Evolutionary conservation across 2,797 vertebrate species (phyloP).

Genomic region (Chelidonichthys spinosus): DNA sequence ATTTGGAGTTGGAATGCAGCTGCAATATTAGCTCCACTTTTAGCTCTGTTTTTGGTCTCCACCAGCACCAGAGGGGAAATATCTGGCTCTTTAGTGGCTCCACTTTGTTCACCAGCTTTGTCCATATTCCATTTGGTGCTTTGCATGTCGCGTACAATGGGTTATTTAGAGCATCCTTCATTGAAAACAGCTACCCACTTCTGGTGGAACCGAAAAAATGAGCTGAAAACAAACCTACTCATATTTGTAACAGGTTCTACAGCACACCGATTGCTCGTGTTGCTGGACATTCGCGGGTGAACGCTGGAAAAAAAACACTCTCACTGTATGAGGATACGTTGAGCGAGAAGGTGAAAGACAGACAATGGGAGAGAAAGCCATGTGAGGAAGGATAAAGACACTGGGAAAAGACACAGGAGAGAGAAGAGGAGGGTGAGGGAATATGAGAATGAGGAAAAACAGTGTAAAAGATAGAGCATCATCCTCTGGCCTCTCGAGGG

Average conservation of each 20-base stretch:
- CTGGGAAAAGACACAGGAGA: slow-evolving; percentile 1
- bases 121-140: not conserved
- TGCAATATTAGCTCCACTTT: not conserved
- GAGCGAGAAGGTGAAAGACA: not conserved
- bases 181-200: not conserved
- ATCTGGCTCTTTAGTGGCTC: not conserved
- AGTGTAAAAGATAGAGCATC: slow-evolving; percentile 27
- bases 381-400: slow-evolving; percentile 11
- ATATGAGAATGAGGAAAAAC: slow-evolving; percentile 49
- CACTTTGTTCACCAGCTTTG: not conserved
- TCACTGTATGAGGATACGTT: not conserved
- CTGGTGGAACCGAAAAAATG: not conserved
- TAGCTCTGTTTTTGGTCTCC: slow-evolving; percentile 2
- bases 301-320: not conserved
- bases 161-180: not conserved
- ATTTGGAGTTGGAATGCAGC: not conserved
- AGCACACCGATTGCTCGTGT: not conserved
- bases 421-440: slow-evolving; percentile 1
- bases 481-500: slow-evolving; percentile 45
- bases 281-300: not conserved
- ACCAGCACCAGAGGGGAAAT: not conserved
- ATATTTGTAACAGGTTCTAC: no score
- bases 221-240: not conserved
- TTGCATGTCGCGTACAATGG: not conserved
- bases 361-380: not conserved